Evolutionary conservation across 2,888 invertebrate genomes (phyloP).

Genomic region (Platycnemis pennipes): DNA sequence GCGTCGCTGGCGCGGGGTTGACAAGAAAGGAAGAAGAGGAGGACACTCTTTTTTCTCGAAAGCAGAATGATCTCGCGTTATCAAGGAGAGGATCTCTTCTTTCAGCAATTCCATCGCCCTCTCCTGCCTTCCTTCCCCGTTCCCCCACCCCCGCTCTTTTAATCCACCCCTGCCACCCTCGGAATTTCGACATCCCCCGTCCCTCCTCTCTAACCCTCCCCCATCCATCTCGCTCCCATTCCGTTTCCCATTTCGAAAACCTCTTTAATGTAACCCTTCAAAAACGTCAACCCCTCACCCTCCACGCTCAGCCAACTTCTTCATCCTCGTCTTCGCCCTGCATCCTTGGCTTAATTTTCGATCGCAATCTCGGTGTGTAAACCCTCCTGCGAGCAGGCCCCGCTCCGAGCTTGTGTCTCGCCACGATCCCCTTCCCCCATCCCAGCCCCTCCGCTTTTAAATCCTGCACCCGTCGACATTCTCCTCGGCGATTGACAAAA

Average conservation of each 20-base stretch:
- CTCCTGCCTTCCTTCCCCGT: background rate
- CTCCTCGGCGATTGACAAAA: background rate
- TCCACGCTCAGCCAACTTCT: background rate
- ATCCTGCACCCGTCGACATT: background rate
- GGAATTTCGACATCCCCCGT: background rate
- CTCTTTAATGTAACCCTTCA: background rate
- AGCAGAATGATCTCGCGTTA: conserved; percentile 18
- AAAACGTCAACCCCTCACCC: background rate
- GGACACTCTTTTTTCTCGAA: background rate
- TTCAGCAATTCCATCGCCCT: background rate
- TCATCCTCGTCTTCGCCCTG: background rate
- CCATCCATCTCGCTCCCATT: background rate
- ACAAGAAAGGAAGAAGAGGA: background rate
- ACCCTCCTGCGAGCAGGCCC: background rate
- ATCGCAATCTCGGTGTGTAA: conserved; percentile 13
- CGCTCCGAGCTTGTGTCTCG: background rate
- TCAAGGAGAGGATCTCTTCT: conserved; percentile 22
- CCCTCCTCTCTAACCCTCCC: no score
- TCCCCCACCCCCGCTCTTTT: background rate
- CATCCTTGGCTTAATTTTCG: background rate
- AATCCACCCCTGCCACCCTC: background rate
- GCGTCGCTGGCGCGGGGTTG: background rate
- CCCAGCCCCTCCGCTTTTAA: background rate
- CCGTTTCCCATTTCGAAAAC: background rate
- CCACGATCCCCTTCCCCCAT: background rate